Evolutionary conservation across 2,113 vertebrate species (phyloP), one percentile per base, ranked within the genome.

Genomic region (Pandion haliaetus): DNA sequence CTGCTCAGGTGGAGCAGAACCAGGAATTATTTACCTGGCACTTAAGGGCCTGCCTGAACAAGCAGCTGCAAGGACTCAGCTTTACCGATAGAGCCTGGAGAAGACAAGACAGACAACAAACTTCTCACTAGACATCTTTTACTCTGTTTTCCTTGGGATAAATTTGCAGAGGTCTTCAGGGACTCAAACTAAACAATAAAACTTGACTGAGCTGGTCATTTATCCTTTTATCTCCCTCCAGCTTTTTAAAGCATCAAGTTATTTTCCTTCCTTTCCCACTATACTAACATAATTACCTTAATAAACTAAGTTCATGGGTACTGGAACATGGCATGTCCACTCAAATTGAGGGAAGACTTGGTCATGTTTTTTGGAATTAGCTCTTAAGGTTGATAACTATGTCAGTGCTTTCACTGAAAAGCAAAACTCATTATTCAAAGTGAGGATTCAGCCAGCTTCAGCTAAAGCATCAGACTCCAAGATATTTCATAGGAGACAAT

Each of bases 141-240:
- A 58, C 71, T 77, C 61, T 74, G 47, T 70, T 54, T 36, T 88
- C 77, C 77, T 88, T 42, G 38, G 57, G 55, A 86, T 67, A 73
- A 72, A 78, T 58, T 23, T 44, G 36, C 44, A 95, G 66, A 86
- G 23, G 62, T 72, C 88, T 86, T 86, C 66, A 72, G 94, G 71
- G 82, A 93, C 76, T 80, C 88, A 86, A 90, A 92, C 40, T 61
- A 86, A 97, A 95, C 71, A 95, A 85, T 6, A 26, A 44, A 45
- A 44, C 76, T 88, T 86, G 42, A 62, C 79, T 45, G 28, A 92
- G 86, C 54, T 73, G 44, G 54, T 61, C 40, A 73, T 44, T 95
- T 80, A 61, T 72, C 69, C 92, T 94, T 94, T 95, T 54, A 93
- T 91, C 93, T 93, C 72, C 11, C 36, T 92, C 83, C 86, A 88